Base-by-base conservation (phyloP, 2,888 invertebrate genomes). In the Phaedon cochleariae region DNA sequence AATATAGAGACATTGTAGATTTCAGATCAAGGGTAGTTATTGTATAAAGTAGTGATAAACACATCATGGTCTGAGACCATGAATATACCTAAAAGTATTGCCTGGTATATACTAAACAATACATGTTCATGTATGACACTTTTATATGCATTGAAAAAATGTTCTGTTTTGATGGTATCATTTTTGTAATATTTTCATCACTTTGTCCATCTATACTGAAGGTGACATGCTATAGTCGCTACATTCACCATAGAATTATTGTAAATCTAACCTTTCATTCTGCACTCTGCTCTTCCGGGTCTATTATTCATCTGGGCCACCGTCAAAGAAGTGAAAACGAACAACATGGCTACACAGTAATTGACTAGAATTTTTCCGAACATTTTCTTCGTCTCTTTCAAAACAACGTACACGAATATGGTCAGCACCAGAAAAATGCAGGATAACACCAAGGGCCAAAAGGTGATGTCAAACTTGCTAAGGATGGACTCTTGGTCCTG, bases 331-430 rank as follows among this genome's bases (percentile, higher is more conserved):
- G 55, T 45, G 60, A 74, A 72, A 12, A 70, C 55, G 12, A 73
- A 48, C 0, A 77, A 67, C 59, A 72, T 71, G 0, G 75, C 68
- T 1, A 70, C 20, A 62, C 78, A 78, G 59, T 78, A 79, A 49
- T 72, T 76, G 12, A 79, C 70, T 22, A 79, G 60, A 54, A 75
- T 74, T 60, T 79, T 79, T 4, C 78, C 79, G 65, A 79, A 79
- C 54, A 77, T 62, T 21, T 73, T 78, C 31, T 64, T 74, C n/a
- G 67, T 72, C 52, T 79, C 77, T 9, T 72, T 73, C 41, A 76
- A 53, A 7, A 74, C 65, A 17, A 76, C 58, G 46, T 79, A 79
- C 26, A 77, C 34, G 31, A 72, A 9, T 18, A 74, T 66, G 12
- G 77, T 73, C 1, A 72, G n/a, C 1, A 73, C 20, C 15, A 79